Base-by-base conservation (phyloP, 2,113 vertebrate genomes). In the Mustela nigripes region DNA sequence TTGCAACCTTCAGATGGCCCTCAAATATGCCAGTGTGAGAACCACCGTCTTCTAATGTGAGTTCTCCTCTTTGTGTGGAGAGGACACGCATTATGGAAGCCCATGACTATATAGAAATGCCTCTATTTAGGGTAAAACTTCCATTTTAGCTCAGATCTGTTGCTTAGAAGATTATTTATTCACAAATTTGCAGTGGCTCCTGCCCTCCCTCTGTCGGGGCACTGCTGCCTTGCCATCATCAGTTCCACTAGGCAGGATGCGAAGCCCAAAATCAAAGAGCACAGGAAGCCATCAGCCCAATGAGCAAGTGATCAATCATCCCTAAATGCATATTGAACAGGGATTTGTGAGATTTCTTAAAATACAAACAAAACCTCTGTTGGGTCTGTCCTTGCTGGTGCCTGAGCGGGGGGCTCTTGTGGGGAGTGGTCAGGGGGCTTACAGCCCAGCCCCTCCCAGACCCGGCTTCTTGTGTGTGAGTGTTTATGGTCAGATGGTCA, bases 271-370 rank as follows among this genome's bases (percentile, higher is more conserved):
- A 89, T 93, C 92, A 83, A 87, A 88, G 82, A 62, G 84, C 33
- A 19, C 84, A 97, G 97, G 97, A 97, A 93, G 71, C 67, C 78
- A 80, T 42, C 78, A 90, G 60, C 65, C 62, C 84, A 93, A 21
- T 7, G 88, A 97, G 65, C 63, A 96, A 86, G 62, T 83, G 93
- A 94, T 91, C 96, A 95, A 98, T 93, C 96, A 97, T 94, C 67
- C 78, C 56, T 78, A 65, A 97, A 86, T 74, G 93, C 84, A 76
- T 45, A 58, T 50, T 62, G 94, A 94, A 69, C 84, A 91, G 71
- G 81, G 71, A 89, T 89, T 79, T 91, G 80, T 19, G 84, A 50
- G 33, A 18, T 48, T 74, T 89, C 92, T 89, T 88, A 79, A 88
- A 89, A 91, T n/a, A 80, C 42, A 94, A 48, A 97, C 58, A 73